Conservation (phyloP, 2,888 invertebrate species). For the Eumerus sabulonum region DNA sequence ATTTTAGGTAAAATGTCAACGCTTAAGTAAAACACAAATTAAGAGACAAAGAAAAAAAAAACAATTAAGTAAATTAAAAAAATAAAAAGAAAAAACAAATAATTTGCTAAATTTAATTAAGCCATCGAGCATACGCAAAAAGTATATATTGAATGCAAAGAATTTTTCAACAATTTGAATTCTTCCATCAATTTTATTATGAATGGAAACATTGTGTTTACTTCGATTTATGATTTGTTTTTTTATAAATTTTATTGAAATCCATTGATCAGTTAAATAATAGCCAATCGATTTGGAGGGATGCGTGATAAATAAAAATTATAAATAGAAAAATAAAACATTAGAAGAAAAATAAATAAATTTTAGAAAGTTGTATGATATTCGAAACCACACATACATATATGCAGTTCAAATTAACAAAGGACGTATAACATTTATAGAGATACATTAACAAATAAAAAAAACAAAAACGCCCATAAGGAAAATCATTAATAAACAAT, state of each 20-base stretch:
- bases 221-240: too few relatives aligned
- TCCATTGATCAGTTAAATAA: conserved; percentile 41
- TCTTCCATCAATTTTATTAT: conserved; percentile 34
- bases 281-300: conserved; percentile 77
- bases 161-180: conserved; percentile 25
- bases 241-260: conserved; percentile 24
- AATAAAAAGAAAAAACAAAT: conserved; percentile 4
- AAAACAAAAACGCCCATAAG: conserved; percentile 47
- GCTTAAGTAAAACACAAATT: conserved; percentile 48
- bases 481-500: conserved; percentile 7
- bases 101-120: conserved; percentile 54
- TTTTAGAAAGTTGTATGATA: conserved; percentile 60
- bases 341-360: conserved; percentile 56
- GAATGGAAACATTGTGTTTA: conserved; percentile 11
- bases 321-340: conserved; percentile 28
- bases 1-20: conserved; percentile 50
- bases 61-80: neutral
- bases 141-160: too few relatives aligned
- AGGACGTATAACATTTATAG: conserved; percentile 35
- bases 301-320: conserved; percentile 76
- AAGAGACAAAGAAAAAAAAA: conserved; percentile 3
- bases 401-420: conserved; percentile 48
- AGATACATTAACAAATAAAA: conserved; percentile 37
- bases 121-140: conserved; percentile 43
- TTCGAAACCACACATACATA: conserved; percentile 50